phyloP scores from a whole-genome alignment of 2,113 vertebrate species.

The Bujurquina vittata region DNA sequence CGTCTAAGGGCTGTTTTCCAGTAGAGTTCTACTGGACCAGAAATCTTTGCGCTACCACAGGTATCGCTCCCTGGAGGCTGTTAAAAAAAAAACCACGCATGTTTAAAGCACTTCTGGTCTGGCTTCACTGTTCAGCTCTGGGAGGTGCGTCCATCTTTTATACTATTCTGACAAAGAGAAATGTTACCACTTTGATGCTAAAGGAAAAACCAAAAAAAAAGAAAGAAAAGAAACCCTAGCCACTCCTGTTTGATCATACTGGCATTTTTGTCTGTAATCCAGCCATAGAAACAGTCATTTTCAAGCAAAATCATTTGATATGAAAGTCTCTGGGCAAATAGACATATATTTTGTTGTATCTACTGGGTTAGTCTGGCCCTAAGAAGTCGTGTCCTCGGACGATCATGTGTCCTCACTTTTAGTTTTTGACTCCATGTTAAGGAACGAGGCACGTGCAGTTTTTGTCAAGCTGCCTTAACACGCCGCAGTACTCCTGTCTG shows the following conservation, averaged over 20 bases:
- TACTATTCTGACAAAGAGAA: neutral
- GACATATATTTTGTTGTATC: neutral
- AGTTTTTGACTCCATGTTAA: neutral
- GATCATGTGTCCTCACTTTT: neutral
- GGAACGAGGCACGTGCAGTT: constrained; percentile 5
- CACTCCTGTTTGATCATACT: neutral
- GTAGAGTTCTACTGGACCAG: too few species aligned
- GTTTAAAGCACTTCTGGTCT: neutral
- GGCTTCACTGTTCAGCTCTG: neutral
- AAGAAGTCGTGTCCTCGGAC: neutral
- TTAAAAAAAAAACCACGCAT: neutral
- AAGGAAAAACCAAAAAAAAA: neutral
- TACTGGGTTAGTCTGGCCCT: neutral
- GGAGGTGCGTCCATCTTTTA: neutral
- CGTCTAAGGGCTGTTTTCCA: too few species aligned
- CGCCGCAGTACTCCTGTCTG: constrained; percentile 40
- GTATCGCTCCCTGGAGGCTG: neutral
- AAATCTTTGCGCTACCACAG: too few species aligned
- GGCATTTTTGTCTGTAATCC: neutral
- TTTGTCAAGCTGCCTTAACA: constrained; percentile 67
- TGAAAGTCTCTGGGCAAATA: neutral
- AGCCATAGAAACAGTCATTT: neutral
- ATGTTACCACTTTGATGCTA: neutral
- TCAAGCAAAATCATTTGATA: neutral
- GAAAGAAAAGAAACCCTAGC: neutral